These are phyloP conservation scores for Chironex yamaguchii DNA, from an alignment of 30 jellyfish, hydroid and myxozoan species.

Conservation along the genomic window DNA sequence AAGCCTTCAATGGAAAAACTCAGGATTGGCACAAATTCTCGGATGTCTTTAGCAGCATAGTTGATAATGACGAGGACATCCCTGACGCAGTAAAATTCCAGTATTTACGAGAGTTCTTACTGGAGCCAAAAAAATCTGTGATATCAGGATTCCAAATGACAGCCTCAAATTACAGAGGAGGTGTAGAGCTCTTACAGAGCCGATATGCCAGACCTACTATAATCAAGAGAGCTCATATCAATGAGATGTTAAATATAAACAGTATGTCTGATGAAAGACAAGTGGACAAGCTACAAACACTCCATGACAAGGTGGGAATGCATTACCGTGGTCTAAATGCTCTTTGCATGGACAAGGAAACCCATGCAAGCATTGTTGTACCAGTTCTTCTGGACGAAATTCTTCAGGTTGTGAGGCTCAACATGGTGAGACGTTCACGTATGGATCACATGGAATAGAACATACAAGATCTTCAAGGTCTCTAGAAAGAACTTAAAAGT, in stretches of 20 bases:
- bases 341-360: neutral
- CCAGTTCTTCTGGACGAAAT: neutral
- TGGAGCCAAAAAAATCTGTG: slow-evolving; percentile 51
- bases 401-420: neutral
- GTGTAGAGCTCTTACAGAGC: neutral
- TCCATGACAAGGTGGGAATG: slow-evolving; percentile 5
- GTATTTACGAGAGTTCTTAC: slow-evolving; percentile 10
- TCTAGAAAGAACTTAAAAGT: neutral
- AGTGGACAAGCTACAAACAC: neutral
- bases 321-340: slow-evolving; percentile 21
- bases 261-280: slow-evolving; percentile 7
- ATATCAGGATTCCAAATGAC: slow-evolving; percentile 31
- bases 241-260: slow-evolving; percentile 7
- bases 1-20: neutral
- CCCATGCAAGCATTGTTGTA: slow-evolving; percentile 6
- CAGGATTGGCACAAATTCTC: slow-evolving; percentile 27
- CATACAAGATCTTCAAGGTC: neutral
- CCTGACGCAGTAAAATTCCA: slow-evolving; percentile 19
- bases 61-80: slow-evolving; percentile 20
- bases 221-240: slow-evolving; percentile 37
- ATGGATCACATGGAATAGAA: slow-evolving; percentile 9
- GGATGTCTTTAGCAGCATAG: slow-evolving; percentile 9
- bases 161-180: slow-evolving; percentile 14
- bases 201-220: slow-evolving; percentile 8
- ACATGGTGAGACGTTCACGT: neutral